Base-by-base conservation (phyloP, 2,797 vertebrate genomes). In the Molossus alvarezi region DNA sequence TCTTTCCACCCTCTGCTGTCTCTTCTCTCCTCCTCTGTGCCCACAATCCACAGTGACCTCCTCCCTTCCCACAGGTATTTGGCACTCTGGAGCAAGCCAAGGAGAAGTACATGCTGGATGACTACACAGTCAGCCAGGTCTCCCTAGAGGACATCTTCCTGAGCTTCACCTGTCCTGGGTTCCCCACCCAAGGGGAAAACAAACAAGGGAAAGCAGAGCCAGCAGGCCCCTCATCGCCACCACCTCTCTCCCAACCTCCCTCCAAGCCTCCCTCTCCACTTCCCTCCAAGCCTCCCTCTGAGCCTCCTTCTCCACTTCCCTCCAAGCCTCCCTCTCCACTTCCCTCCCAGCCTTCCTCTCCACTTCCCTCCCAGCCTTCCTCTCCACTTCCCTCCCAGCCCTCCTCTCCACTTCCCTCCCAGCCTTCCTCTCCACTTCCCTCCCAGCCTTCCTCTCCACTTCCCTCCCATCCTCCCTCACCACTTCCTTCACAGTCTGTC, bases 81-180 rank as follows among this genome's bases (percentile, higher is more conserved):
- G 76, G 84, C 58, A 72, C 62, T 48, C 79, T 95, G 76, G 92
- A 97, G 77, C 71, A 85, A 62, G 92, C 91, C 79, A 96, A 83
- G 88, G 55, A 4, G 0, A 25, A 5, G 3, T 93, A 83, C 53
- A 41, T 29, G 65, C 75, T 97, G 80, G 93, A 95, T 0, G 90
- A 96, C 88, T 95, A 96, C 27, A 79, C 48, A 0, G 45, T 96
- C 88, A 96, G 10, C 82, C 92, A 93, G 91, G n/a, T 92, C 10
- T 91, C 96, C 41, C 67, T 96, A 60, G 95, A 97, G 88, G 84
- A 93, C 45, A 48, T 96, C 88, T 95, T 95, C 90, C 77, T 97
- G 84, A 95, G 51, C 33, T 69, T 97, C 3, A 33, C 69, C 75
- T 80, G 33, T n/a, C 62, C 86, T 37, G 4, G n/a, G 25, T 18